phyloP scores from a whole-genome alignment of 2,888 invertebrate genomes.

The Leptura quadrifasciata region DNA sequence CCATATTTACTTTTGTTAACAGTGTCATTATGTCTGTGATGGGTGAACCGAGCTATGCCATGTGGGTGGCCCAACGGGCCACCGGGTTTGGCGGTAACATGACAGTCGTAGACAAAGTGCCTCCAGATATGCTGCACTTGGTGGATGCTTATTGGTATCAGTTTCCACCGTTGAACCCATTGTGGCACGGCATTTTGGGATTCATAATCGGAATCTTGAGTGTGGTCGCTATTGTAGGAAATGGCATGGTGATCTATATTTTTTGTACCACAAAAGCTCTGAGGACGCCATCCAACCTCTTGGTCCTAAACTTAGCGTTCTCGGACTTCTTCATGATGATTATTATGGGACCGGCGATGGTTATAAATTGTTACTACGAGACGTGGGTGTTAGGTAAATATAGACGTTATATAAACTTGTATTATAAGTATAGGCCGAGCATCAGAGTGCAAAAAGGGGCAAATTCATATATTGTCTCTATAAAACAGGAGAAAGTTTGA shows the following conservation, averaged over 20 bases:
- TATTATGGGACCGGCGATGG: conserved; percentile 87
- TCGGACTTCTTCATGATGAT: conserved; percentile 94
- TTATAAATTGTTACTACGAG: conserved; percentile 89
- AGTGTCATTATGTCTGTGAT: conserved; percentile 72
- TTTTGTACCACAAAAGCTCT: conserved; percentile 84
- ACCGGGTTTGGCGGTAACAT: conserved; percentile 77
- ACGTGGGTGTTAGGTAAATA: conserved; percentile 80
- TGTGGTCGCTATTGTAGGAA: conserved; percentile 81
- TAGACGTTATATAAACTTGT: no score
- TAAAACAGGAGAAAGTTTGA: no score
- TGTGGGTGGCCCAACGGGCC: conserved; percentile 72
- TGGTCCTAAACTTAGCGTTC: conserved; percentile 93
- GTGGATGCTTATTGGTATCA: conserved; percentile 91
- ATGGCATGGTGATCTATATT: conserved; percentile 84
- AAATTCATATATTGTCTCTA: no score
- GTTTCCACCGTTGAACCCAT: conserved; percentile 91
- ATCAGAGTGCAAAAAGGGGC: no score
- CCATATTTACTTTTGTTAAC: not conserved
- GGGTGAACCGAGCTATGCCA: conserved; percentile 75
- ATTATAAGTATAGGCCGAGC: no score
- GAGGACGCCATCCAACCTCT: conserved; percentile 92
- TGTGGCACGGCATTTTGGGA: conserved; percentile 85
- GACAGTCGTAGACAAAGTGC: conserved; percentile 89
- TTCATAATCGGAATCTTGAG: conserved; percentile 87
- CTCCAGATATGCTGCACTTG: conserved; percentile 85